Evolutionary conservation across 2,797 vertebrate genomes (phyloP).

Genomic region (Pelobates cultripes): DNA sequence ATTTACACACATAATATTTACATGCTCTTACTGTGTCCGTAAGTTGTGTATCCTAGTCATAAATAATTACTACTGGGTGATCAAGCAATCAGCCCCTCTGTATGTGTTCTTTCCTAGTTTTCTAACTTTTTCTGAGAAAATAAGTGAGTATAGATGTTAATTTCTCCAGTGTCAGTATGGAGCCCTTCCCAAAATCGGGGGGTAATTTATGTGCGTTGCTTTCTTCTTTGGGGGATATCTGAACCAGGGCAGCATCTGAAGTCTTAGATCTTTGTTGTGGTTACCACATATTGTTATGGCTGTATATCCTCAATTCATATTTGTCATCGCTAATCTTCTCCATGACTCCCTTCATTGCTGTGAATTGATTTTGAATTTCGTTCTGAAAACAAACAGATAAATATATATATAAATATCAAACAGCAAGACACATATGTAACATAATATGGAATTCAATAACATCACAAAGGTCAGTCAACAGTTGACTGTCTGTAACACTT

Average conservation of each 20-base stretch:
- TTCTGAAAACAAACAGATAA: constrained; percentile 28
- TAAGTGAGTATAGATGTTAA: constrained; percentile 3
- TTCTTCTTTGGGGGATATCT: not conserved
- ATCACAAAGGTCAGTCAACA: too few species aligned
- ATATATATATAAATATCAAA: not conserved
- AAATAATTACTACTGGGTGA: constrained; percentile 36
- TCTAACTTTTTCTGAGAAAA: not conserved
- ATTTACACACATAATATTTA: constrained; percentile 44
- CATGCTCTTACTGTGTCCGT: constrained; percentile 20
- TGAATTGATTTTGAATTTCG: constrained; percentile 41
- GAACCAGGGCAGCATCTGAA: not conserved
- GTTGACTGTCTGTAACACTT: too few species aligned
- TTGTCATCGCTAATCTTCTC: constrained; percentile 8
- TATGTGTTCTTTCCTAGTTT: constrained; percentile 18
- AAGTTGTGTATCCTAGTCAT: constrained; percentile 28
- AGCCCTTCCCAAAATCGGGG: not conserved
- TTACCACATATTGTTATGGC: not conserved
- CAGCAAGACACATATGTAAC: too few species aligned
- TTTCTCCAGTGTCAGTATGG: constrained; percentile 14
- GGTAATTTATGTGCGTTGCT: not conserved
- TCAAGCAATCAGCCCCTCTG: not conserved
- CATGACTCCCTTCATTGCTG: constrained; percentile 31
- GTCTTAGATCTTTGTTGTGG: not conserved
- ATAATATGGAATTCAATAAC: too few species aligned
- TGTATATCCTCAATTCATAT: not conserved